These are phyloP conservation scores for Bujurquina vittata DNA, from an alignment of 2,113 vertebrate species.

Conservation along the genomic window DNA sequence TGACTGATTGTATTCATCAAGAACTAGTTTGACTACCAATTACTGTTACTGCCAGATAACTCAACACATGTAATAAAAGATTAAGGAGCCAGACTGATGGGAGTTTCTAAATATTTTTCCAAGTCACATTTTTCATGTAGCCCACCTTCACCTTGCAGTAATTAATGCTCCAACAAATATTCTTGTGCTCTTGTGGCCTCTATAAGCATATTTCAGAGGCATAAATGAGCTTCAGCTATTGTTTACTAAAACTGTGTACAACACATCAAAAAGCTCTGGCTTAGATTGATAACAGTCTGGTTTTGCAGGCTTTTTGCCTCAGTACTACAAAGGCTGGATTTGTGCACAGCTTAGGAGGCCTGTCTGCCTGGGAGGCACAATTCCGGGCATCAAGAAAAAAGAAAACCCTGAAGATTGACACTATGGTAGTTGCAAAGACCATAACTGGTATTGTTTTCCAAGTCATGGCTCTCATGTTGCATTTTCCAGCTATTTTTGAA, in stretches of 20 bases:
- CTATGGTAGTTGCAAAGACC: neutral
- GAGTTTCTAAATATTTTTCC: neutral
- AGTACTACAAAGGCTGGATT: neutral
- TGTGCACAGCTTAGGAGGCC: neutral
- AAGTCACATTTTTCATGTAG: neutral
- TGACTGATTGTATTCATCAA: constrained; percentile 13
- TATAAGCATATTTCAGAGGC: constrained; percentile 1
- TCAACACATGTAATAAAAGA: neutral
- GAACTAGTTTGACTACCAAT: constrained; percentile 30
- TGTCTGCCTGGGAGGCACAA: neutral
- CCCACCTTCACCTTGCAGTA: neutral
- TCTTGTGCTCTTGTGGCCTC: neutral
- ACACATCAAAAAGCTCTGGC: neutral
- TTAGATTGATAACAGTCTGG: neutral
- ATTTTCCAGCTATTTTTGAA: constrained; percentile 36
- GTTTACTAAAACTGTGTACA: neutral
- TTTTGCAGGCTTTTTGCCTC: neutral
- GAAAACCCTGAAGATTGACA: neutral
- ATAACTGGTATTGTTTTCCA: constrained; percentile 8
- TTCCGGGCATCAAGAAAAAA: neutral
- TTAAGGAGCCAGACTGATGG: neutral
- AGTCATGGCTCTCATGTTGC: constrained; percentile 2
- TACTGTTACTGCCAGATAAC: constrained; percentile 16
- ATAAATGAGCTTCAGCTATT: neutral
- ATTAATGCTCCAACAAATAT: neutral